Conservation (phyloP, 2,113 vertebrate species). For the Phainopepla nitens region DNA sequence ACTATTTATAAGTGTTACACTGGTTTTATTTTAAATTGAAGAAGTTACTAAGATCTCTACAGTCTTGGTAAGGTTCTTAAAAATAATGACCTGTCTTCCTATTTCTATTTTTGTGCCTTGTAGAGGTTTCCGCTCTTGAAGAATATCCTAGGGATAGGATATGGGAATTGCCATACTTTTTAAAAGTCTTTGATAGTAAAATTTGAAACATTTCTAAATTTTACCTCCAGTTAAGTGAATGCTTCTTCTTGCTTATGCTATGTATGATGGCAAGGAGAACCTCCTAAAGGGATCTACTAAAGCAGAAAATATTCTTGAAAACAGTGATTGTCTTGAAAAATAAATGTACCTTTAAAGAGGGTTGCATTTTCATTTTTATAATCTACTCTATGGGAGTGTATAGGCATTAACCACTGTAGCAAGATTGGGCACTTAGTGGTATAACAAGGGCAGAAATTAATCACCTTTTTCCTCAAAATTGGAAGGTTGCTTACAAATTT, state of each 20-base stretch:
- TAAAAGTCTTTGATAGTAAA: neutral
- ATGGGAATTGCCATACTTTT: neutral
- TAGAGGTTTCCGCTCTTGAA: neutral
- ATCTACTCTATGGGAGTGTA: conserved; percentile 11
- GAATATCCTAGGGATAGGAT: neutral
- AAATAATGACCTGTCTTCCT: neutral
- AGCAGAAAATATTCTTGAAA: neutral
- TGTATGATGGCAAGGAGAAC: neutral
- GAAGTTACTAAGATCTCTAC: neutral
- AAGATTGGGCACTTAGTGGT: conserved; percentile 26
- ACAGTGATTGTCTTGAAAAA: conserved; percentile 18
- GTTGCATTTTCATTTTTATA: neutral
- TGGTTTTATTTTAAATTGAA: neutral
- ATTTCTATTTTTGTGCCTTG: neutral
- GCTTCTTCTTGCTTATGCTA: neutral
- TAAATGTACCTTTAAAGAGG: neutral
- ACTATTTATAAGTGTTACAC: neutral
- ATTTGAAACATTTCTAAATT: neutral
- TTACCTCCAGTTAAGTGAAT: neutral
- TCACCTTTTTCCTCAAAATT: neutral
- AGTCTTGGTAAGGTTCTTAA: conserved; percentile 34
- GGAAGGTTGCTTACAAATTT: neutral
- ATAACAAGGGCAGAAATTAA: neutral
- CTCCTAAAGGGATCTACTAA: neutral
- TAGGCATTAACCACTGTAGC: neutral